A percentile compares a stretch with the other conserved stretches of the same genome.
Evolutionary conservation across 2,888 invertebrate species (phyloP).

Genomic region (Microctonus aethiopoides): DNA sequence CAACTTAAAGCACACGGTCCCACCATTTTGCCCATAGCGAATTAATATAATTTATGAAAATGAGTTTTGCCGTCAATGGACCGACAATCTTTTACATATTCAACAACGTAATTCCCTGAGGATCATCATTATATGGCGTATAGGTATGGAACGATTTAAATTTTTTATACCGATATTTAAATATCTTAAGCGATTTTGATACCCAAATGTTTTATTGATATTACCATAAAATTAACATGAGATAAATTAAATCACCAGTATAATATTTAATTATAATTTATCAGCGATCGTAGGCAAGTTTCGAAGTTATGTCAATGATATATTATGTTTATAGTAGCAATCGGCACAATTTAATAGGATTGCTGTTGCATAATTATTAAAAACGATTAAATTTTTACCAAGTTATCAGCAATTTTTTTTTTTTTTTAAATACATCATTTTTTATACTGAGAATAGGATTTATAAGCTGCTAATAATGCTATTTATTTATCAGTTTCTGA

Average conservation of each 20-base stretch:
- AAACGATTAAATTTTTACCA: no score
- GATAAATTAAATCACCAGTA: neutral
- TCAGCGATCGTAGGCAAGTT: neutral
- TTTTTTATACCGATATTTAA: conserved; percentile 30
- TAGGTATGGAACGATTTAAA: conserved; percentile 18
- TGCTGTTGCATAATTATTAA: no score
- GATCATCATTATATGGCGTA: conserved; percentile 25
- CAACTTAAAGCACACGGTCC: conserved; percentile 38
- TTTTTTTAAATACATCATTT: no score
- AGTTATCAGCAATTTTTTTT: no score
- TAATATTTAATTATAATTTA: neutral
- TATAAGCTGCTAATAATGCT: no score
- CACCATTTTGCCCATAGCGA: conserved; percentile 51
- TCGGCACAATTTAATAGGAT: no score
- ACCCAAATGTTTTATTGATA: conserved; percentile 9
- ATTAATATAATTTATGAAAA: conserved; percentile 66
- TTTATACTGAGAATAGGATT: no score
- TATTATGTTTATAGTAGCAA: no score
- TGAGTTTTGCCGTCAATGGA: conserved; percentile 57
- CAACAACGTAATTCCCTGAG: conserved; percentile 34
- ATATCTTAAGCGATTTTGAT: conserved; percentile 1
- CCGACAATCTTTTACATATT: conserved; percentile 52
- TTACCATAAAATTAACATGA: neutral
- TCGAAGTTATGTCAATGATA: neutral
- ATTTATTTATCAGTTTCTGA: no score